Evolutionary conservation across 2,888 invertebrate species (phyloP).

Genomic region (Anodontia alba): DNA sequence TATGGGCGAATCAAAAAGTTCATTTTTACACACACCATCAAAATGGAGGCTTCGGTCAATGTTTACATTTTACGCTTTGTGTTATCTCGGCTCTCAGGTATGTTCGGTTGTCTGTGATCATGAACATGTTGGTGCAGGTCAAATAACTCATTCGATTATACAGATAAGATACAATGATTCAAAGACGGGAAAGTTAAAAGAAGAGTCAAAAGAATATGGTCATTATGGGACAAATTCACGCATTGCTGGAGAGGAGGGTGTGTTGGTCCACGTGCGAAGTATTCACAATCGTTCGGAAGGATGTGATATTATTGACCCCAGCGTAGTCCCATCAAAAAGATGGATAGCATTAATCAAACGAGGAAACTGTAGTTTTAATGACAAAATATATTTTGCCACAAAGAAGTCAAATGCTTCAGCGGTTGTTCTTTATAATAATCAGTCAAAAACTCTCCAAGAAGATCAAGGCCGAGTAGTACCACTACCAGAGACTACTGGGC

Average conservation of each 20-base stretch:
- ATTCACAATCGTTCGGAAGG: constrained; percentile 23
- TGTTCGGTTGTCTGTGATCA: background rate
- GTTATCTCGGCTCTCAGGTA: background rate
- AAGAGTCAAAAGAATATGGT: background rate
- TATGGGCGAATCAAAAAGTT: constrained; percentile 41
- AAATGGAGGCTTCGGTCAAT: constrained; percentile 44
- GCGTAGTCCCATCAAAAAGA: constrained; percentile 85
- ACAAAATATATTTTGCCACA: constrained; percentile 92
- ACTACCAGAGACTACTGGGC: background rate
- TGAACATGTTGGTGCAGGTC: background rate
- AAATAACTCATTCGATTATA: background rate
- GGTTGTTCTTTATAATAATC: constrained; percentile 91
- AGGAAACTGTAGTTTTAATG: constrained; percentile 92
- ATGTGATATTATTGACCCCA: constrained; percentile 40
- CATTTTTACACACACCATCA: constrained; percentile 41
- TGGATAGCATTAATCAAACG: constrained; percentile 94
- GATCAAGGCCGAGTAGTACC: background rate
- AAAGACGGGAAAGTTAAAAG: background rate
- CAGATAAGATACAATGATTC: constrained; percentile 5
- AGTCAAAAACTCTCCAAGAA: background rate
- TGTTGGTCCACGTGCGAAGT: constrained; percentile 42
- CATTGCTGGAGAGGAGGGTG: constrained; percentile 33
- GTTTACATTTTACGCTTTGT: constrained; percentile 25
- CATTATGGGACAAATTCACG: background rate
- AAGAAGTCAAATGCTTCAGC: constrained; percentile 89